phyloP scores from a whole-genome alignment of 2,888 invertebrate species.

The Malacosoma neustria region DNA sequence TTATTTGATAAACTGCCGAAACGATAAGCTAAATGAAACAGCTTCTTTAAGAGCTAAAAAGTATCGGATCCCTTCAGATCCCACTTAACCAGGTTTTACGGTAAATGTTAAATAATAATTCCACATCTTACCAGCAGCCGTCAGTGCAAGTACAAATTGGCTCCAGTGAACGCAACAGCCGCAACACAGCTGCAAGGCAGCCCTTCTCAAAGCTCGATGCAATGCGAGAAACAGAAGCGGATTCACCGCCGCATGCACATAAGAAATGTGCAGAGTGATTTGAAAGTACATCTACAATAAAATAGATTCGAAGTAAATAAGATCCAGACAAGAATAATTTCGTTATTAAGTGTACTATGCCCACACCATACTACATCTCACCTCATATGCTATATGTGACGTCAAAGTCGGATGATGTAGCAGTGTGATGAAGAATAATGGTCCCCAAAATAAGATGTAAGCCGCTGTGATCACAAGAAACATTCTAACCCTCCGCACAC shows the following conservation, averaged over 20 bases:
- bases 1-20: no score
- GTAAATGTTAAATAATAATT: no score
- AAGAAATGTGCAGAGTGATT: constrained; percentile 91
- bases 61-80: no score
- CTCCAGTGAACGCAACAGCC: constrained; percentile 81
- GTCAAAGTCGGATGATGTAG: constrained; percentile 84
- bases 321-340: no score
- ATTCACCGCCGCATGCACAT: constrained; percentile 90
- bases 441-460: constrained; percentile 93
- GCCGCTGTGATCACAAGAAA: constrained; percentile 89
- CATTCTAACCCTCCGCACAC: constrained; percentile 88
- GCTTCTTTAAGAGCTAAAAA: no score
- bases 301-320: no score
- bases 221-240: constrained; percentile 86
- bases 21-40: no score
- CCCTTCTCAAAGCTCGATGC: constrained; percentile 83
- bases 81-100: no score
- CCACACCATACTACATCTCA: constrained; percentile 35
- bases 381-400: constrained; percentile 84
- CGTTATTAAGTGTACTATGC: neutral
- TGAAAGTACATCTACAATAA: constrained; percentile 68
- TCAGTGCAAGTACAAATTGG: constrained; percentile 73
- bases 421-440: constrained; percentile 89
- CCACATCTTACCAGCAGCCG: constrained; percentile 64
- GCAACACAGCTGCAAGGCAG: constrained; percentile 83